phyloP scores from a whole-genome alignment of 2,113 vertebrate genomes.

The Triplophysa siluroides region DNA sequence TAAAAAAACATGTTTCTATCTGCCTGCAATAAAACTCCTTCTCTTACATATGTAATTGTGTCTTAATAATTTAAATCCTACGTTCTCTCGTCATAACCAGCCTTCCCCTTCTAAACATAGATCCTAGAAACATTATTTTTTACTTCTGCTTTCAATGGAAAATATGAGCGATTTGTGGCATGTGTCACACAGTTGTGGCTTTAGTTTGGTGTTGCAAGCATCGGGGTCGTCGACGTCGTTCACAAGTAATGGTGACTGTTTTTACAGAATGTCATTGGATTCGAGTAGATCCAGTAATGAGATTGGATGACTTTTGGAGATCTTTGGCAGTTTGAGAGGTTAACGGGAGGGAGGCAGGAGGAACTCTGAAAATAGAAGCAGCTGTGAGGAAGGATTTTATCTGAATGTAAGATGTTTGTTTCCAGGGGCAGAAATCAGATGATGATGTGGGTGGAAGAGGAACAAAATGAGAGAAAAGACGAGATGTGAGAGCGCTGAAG shows the following conservation, averaged over 20 bases:
- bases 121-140: background rate
- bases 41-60: background rate
- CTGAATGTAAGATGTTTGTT: slow-evolving; percentile 42
- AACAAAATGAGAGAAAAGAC: background rate
- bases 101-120: background rate
- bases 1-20: background rate
- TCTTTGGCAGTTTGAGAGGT: background rate
- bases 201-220: background rate
- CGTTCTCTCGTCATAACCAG: background rate
- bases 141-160: slow-evolving; percentile 21
- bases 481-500: slow-evolving; percentile 12
- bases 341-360: background rate
- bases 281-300: slow-evolving; percentile 7
- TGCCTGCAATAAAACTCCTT: background rate
- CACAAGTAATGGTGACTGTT: background rate
- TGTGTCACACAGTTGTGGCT: background rate
- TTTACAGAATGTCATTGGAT: background rate
- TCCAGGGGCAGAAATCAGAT: slow-evolving; percentile 24
- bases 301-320: slow-evolving; percentile 8
- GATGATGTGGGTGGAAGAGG: slow-evolving; percentile 27
- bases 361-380: background rate
- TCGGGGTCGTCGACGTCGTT: background rate
- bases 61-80: background rate
- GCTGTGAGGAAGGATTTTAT: slow-evolving; percentile 39
- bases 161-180: background rate